phyloP scores from a whole-genome alignment of 2,797 vertebrate genomes.

The Eulemur mongoz region DNA sequence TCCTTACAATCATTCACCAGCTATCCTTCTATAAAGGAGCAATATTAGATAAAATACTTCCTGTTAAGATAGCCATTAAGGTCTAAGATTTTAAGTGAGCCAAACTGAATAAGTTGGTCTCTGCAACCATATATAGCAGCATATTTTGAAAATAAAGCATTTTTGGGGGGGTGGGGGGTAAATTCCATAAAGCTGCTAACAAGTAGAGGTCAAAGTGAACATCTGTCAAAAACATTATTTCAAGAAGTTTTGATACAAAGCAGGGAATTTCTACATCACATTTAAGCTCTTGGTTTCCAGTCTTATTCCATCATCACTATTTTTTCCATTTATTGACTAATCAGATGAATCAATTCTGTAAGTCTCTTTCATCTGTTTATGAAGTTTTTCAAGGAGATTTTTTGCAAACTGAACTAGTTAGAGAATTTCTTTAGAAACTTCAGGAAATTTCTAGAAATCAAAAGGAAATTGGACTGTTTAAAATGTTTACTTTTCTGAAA shows the following conservation, averaged over 20 bases:
- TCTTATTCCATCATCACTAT: background rate
- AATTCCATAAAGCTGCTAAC: constrained; percentile 50
- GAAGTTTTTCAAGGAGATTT: constrained; percentile 18
- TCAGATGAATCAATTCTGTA: constrained; percentile 14
- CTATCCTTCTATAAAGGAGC: background rate
- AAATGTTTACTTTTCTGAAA: constrained; percentile 33
- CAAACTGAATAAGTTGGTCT: background rate
- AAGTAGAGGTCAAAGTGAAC: constrained; percentile 56
- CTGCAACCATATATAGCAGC: background rate
- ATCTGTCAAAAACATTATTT: constrained; percentile 59
- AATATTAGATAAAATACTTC: constrained; percentile 15
- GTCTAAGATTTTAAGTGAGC: constrained; percentile 47
- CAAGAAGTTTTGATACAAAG: constrained; percentile 47
- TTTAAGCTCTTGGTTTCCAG: constrained; percentile 44
- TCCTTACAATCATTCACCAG: background rate
- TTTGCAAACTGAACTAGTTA: background rate
- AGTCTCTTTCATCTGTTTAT: background rate
- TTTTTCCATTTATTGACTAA: constrained; percentile 25
- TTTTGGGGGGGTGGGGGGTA: background rate
- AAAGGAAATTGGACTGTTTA: background rate
- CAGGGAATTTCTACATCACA: constrained; percentile 22
- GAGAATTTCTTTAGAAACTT: constrained; percentile 39
- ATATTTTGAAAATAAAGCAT: constrained; percentile 56
- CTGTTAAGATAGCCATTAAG: background rate
- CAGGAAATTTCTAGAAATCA: constrained; percentile 12